Evolutionary conservation across 2,797 vertebrate species (phyloP).

Genomic region (Leucoraja ocellata): DNA sequence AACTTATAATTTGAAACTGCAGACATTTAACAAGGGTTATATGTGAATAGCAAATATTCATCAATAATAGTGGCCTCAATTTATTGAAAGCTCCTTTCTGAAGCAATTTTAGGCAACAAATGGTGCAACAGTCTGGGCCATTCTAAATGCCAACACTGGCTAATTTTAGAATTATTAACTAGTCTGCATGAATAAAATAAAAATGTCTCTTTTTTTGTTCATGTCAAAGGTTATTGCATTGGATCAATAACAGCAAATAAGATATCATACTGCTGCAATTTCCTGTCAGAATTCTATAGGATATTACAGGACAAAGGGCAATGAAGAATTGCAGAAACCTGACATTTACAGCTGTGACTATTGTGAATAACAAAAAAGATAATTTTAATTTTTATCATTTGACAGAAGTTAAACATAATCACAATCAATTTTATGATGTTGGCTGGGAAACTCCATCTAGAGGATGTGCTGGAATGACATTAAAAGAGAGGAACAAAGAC

Average conservation of each 20-base stretch:
- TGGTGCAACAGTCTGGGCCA: constrained; percentile 48
- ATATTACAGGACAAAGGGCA: neutral
- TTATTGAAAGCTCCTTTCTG: constrained; percentile 47
- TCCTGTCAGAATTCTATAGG: neutral
- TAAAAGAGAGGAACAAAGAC: too few relatives aligned
- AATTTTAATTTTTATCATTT: neutral
- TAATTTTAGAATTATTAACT: constrained; percentile 42
- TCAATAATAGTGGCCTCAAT: constrained; percentile 53
- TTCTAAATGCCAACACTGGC: constrained; percentile 48
- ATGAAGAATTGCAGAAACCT: neutral
- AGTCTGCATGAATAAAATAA: constrained; percentile 42
- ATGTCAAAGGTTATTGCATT: constrained; percentile 29
- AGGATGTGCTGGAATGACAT: too few relatives aligned
- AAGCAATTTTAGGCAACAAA: constrained; percentile 46
- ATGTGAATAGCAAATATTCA: constrained; percentile 50
- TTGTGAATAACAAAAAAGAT: neutral
- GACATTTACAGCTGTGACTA: neutral
- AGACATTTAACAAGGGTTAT: constrained; percentile 46
- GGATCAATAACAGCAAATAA: neutral
- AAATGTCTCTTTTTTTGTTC: neutral
- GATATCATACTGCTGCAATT: neutral
- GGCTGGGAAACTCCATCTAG: too few relatives aligned
- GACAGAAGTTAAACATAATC: neutral
- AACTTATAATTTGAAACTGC: constrained; percentile 14
- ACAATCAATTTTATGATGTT: constrained; percentile 61